Conservation (phyloP, 2,113 vertebrate species). For the Noctilio leporinus region DNA sequence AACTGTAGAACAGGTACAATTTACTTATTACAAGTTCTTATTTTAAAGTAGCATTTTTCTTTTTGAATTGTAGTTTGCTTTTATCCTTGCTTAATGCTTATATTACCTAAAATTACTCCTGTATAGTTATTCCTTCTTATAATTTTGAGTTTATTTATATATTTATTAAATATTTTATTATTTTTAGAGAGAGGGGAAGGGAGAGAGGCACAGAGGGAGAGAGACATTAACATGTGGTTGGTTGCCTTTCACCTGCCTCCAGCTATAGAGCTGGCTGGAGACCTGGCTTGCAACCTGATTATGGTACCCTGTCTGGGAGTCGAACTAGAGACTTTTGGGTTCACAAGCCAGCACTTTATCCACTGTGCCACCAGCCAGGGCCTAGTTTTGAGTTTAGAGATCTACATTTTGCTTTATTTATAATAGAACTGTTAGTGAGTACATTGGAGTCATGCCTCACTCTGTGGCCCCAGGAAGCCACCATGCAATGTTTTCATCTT, state of each 20-base stretch:
- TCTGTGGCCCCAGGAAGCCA: not conserved
- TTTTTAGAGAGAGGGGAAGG: too few relatives aligned
- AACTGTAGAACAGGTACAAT: constrained; percentile 92
- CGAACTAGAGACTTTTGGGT: too few relatives aligned
- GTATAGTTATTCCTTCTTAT: not conserved
- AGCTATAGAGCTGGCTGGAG: too few relatives aligned
- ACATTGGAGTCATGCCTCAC: not conserved
- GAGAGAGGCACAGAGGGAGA: too few relatives aligned
- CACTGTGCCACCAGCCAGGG: too few relatives aligned
- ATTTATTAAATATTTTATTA: too few relatives aligned
- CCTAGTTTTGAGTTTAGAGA: not conserved
- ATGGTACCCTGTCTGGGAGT: too few relatives aligned
- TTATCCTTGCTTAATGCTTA: not conserved
- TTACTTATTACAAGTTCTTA: not conserved
- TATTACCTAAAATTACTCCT: not conserved
- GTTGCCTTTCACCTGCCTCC: too few relatives aligned
- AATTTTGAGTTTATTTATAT: not conserved
- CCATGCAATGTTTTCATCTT: not conserved
- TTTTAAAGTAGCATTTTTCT: constrained; percentile 15
- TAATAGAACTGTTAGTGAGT: not conserved
- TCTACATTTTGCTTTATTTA: not conserved
- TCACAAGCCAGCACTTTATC: too few relatives aligned
- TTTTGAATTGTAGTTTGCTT: not conserved
- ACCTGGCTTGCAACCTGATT: too few relatives aligned
- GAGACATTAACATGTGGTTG: too few relatives aligned